Percentiles rank a stretch among this genome's conserved stretches.
Evolutionary conservation across 1,140 invertebrate species (phyloP).

Genomic region (Neodiprion fabricii): DNA sequence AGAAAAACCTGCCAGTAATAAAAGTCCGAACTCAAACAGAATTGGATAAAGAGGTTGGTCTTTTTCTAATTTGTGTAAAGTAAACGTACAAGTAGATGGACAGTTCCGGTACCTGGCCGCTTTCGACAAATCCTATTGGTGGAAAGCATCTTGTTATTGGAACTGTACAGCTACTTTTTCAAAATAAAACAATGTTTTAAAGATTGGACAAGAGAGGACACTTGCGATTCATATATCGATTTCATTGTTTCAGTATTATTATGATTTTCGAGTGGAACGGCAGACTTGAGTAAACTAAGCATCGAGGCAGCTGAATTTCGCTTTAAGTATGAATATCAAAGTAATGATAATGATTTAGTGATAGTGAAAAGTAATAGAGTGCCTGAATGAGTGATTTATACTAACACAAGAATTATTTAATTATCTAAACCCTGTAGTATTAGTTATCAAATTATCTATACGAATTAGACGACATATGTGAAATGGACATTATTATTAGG

Average conservation of each 20-base stretch:
- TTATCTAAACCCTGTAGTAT: conserved; percentile 18
- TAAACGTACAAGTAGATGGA: not conserved
- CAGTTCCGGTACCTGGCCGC: not conserved
- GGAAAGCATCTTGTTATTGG: not conserved
- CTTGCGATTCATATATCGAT: conserved; percentile 24
- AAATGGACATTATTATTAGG: conserved; percentile 24
- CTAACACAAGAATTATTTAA: conserved; percentile 31
- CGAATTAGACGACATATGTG: conserved; percentile 31
- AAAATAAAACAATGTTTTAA: conserved; percentile 11
- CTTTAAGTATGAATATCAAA: conserved; percentile 35
- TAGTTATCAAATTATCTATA: conserved; percentile 23
- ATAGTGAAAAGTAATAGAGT: conserved; percentile 56
- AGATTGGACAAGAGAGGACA: conserved; percentile 19
- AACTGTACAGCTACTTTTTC: not conserved
- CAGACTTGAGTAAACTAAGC: conserved; percentile 50
- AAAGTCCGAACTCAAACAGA: conserved; percentile 55
- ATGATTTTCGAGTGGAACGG: conserved; percentile 59
- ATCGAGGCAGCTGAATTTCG: conserved; percentile 37
- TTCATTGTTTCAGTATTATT: conserved; percentile 53
- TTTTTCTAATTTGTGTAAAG: not conserved
- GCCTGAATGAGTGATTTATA: conserved; percentile 55
- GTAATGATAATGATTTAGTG: conserved; percentile 46
- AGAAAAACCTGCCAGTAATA: conserved; percentile 55
- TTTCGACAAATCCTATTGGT: not conserved
- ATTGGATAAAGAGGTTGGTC: conserved; percentile 55